A percentile compares a stretch with the other conserved stretches of the same genome.
Evolutionary conservation across 2,113 vertebrate genomes (phyloP).

Genomic region (Sitta europaea): DNA sequence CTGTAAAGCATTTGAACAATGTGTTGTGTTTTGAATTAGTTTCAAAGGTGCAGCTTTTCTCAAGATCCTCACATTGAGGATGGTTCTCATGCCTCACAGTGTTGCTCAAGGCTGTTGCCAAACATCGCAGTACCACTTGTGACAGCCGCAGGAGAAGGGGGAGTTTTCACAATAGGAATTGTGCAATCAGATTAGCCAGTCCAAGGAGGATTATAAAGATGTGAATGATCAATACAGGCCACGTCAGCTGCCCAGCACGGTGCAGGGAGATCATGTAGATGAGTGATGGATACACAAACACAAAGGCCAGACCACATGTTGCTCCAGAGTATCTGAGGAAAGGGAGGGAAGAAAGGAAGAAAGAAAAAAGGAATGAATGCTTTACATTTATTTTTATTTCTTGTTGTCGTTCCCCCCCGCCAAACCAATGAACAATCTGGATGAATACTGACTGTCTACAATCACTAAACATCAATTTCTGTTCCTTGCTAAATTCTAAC

Average conservation of each 20-base stretch:
- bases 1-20: background rate
- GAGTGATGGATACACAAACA: conserved; percentile 90
- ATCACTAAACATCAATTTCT: background rate
- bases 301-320: conserved; percentile 88
- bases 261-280: conserved; percentile 84
- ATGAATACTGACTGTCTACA: background rate
- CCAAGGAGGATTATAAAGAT: conserved; percentile 86
- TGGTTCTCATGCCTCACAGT: background rate
- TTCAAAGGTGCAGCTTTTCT: conserved; percentile 11
- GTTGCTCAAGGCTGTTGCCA: conserved; percentile 32
- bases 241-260: conserved; percentile 76
- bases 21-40: background rate
- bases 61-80: background rate
- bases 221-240: conserved; percentile 81
- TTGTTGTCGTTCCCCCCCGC: rapidly evolving
- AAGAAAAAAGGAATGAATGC: background rate
- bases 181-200: conserved; percentile 84
- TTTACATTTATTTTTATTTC: background rate
- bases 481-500: background rate
- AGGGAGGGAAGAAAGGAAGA: background rate
- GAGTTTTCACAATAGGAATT: conserved; percentile 87
- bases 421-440: background rate
- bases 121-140: conserved; percentile 27
- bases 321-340: conserved; percentile 89
- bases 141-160: conserved; percentile 13